phyloP scores from a whole-genome alignment of 2,113 vertebrate genomes.

The Antigone vipio region DNA sequence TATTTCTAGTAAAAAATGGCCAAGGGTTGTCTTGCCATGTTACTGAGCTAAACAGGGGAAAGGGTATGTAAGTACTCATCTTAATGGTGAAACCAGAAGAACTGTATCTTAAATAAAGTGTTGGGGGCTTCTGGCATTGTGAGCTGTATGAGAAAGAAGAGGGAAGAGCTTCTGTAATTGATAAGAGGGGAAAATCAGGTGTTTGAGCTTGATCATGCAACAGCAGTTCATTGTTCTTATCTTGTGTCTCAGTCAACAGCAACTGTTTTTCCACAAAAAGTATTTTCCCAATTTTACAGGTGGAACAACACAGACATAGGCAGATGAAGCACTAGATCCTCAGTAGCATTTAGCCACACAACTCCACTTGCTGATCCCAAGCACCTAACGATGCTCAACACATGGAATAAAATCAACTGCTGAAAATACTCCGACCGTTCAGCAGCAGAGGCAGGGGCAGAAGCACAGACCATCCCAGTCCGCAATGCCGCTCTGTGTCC shows the following conservation, averaged over 20 bases:
- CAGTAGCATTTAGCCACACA: neutral
- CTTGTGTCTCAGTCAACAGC: neutral
- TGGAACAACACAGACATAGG: neutral
- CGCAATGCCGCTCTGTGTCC: rapidly evolving
- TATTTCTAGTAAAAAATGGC: neutral
- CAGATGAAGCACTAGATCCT: neutral
- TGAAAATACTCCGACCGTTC: neutral
- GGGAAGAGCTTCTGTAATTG: neutral
- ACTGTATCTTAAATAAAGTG: neutral
- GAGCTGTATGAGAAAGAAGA: neutral
- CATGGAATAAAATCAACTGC: neutral
- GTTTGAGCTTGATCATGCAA: neutral
- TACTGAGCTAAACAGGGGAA: neutral
- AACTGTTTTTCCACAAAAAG: neutral
- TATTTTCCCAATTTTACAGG: neutral
- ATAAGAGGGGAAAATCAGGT: neutral
- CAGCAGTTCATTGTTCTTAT: neutral
- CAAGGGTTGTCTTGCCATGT: neutral
- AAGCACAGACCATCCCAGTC: rapidly evolving
- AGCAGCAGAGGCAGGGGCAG: neutral
- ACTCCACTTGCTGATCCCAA: neutral
- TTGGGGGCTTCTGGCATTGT: neutral
- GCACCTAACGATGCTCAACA: rapidly evolving
- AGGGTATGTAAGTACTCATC: rapidly evolving
- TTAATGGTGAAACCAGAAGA: neutral